Evolutionary conservation across 2,113 vertebrate genomes (phyloP), one percentile per base, ranked within the genome.

Genomic region (Castor canadensis): DNA sequence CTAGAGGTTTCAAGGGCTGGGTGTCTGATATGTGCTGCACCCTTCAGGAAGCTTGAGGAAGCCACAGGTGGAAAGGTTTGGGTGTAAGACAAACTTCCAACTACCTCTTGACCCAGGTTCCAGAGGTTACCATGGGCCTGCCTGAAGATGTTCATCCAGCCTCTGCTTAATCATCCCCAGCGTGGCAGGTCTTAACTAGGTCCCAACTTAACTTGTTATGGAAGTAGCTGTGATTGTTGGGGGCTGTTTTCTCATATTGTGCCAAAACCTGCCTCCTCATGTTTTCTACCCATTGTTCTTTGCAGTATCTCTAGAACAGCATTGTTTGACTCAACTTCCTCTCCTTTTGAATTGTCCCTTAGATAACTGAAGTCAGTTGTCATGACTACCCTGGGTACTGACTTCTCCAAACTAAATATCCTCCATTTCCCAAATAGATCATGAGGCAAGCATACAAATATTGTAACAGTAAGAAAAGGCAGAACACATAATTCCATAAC

Each of bases 301-400:
- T 38, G 28, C 62, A 32, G 30, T 90, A 60, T 94, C 73, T 83
- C 66, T 86, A 82, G 45, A 93, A 96, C 58, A 93, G 72, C 54
- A 91, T 20, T 20, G 16, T 91, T 93, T 87, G 64, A 91, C 69
- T 94, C 91, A 89, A 66, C 89, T 96, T 96, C 79, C 93, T 95
- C n/a, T 86, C 40, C 22, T 88, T 58, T 60, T 47, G 58, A 89
- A 72, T 7, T 58, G 79, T 43, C 83, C 40, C 56, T 91, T 47
- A 79, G 86, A 88, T 82, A 69, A 77, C 54, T 35, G 19, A 82
- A 88, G 92, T 86, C 77, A 92, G 22, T n/a, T 66, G 20, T 60
- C 67, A 13, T n/a, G 67, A 92, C 56, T 75, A 60, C 7, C 35
- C 19, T 32, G 15, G 49, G 43, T 20, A 75, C 15, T 4, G 30